These are phyloP conservation scores for Speoplatyrhinus poulsoni DNA, from an alignment of 2,113 vertebrate species.

Conservation along the genomic window DNA sequence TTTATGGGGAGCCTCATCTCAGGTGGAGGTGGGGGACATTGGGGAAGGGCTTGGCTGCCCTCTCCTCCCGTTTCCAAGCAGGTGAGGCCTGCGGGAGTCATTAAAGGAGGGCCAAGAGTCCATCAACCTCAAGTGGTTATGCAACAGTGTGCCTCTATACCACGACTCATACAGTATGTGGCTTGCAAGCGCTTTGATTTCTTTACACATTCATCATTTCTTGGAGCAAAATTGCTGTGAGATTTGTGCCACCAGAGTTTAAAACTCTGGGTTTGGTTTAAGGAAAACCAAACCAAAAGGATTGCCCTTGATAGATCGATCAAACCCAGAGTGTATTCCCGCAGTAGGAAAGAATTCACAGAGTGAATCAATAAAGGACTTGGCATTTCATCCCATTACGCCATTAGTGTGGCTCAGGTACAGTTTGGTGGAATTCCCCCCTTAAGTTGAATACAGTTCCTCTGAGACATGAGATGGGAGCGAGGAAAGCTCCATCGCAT, in stretches of 20 bases:
- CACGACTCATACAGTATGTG: constrained; percentile 7
- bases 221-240: not conserved
- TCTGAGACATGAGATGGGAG: not conserved
- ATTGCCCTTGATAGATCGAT: no score
- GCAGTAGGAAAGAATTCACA: no score
- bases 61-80: constrained; percentile 27
- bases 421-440: not conserved
- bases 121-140: constrained; percentile 28
- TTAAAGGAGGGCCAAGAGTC: constrained; percentile 16
- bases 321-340: no score
- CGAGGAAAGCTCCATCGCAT: not conserved
- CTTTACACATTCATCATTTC: constrained; percentile 12
- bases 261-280: no score
- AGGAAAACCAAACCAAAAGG: no score
- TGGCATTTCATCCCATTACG: not conserved
- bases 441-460: not conserved
- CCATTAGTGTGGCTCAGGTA: not conserved
- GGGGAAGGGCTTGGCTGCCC: constrained; percentile 5
- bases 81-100: constrained; percentile 48
- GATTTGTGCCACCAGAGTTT: not conserved
- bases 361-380: no score
- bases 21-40: not conserved
- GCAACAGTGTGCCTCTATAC: constrained; percentile 30
- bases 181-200: not conserved
- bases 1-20: constrained; percentile 29